Evolutionary conservation across 2,797 vertebrate genomes (phyloP).

Genomic region (Pipistrellus kuhlii): DNA sequence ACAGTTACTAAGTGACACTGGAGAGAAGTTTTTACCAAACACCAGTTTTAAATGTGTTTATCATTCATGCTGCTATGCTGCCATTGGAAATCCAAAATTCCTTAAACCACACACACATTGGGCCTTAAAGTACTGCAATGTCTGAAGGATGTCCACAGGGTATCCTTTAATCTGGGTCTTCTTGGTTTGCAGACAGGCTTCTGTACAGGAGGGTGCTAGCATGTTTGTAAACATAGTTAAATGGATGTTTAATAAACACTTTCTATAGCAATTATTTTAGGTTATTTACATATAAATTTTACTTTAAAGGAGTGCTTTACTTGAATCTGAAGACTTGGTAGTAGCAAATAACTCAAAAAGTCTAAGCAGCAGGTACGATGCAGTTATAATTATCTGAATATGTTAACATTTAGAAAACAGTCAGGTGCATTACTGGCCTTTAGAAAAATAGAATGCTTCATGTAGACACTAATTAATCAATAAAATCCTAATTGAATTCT

Average conservation of each 20-base stretch:
- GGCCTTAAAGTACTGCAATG: neutral
- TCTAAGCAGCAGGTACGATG: conserved; percentile 66
- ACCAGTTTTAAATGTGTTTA: neutral
- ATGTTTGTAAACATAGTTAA: conserved; percentile 57
- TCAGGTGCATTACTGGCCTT: conserved; percentile 82
- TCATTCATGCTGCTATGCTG: neutral
- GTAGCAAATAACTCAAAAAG: conserved; percentile 74
- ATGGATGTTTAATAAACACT: conserved; percentile 66
- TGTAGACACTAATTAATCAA: conserved; percentile 85
- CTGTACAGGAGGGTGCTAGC: neutral
- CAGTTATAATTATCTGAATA: conserved; percentile 84
- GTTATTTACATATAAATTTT: conserved; percentile 77
- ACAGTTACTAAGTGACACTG: neutral
- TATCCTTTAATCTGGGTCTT: conserved; percentile 13
- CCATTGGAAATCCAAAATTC: conserved; percentile 24
- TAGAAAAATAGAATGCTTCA: conserved; percentile 75
- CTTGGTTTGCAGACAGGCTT: conserved; percentile 28
- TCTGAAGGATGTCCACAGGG: neutral
- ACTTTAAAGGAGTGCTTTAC: conserved; percentile 78
- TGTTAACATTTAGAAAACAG: conserved; percentile 86
- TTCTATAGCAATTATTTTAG: conserved; percentile 70
- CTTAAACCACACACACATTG: conserved; percentile 23
- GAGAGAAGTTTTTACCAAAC: neutral
- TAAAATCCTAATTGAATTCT: conserved; percentile 69
- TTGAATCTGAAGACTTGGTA: conserved; percentile 74